A percentile compares a stretch with the other conserved stretches of the same genome.
phyloP scores from a whole-genome alignment of 1,140 invertebrate species.

The Conopomorpha cramerella region DNA sequence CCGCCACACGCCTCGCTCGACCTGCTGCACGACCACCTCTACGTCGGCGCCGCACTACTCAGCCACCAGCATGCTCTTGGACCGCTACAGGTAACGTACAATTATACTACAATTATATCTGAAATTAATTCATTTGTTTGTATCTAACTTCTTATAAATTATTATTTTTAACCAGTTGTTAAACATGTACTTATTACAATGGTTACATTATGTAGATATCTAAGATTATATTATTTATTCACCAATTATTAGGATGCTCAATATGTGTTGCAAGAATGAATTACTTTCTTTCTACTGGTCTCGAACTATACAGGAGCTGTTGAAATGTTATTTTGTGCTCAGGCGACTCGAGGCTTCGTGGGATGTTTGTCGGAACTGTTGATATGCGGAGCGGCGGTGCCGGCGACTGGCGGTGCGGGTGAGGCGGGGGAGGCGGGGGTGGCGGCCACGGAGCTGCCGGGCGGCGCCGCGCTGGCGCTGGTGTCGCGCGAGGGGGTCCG shows the following conservation, averaged over 20 bases:
- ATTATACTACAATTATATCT: no score
- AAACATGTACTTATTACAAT: no score
- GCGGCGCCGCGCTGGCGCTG: slow-evolving; percentile 66
- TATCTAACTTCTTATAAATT: no score
- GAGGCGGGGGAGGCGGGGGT: slow-evolving; percentile 16
- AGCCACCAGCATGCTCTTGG: slow-evolving; percentile 67
- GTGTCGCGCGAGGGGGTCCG: slow-evolving; percentile 64
- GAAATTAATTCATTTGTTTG: no score
- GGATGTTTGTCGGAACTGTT: slow-evolving; percentile 91
- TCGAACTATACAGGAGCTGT: no score
- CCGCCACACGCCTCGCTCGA: slow-evolving; percentile 85
- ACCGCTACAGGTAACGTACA: slow-evolving; percentile 67
- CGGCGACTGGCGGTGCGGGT: slow-evolving; percentile 74
- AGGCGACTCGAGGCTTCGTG: slow-evolving; percentile 79
- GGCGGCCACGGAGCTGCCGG: slow-evolving; percentile 51
- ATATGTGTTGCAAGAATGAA: no score
- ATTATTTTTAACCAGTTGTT: no score
- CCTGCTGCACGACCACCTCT: slow-evolving; percentile 82
- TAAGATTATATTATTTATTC: no score
- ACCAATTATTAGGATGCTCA: no score
- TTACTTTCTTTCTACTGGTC: no score
- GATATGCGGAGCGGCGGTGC: slow-evolving; percentile 76
- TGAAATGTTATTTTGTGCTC: neutral
- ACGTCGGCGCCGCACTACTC: slow-evolving; percentile 82
- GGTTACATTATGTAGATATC: no score